Evolutionary conservation across 2,888 invertebrate species (phyloP), one percentile per base, ranked within the genome.

Genomic region (Melolontha melolontha): DNA sequence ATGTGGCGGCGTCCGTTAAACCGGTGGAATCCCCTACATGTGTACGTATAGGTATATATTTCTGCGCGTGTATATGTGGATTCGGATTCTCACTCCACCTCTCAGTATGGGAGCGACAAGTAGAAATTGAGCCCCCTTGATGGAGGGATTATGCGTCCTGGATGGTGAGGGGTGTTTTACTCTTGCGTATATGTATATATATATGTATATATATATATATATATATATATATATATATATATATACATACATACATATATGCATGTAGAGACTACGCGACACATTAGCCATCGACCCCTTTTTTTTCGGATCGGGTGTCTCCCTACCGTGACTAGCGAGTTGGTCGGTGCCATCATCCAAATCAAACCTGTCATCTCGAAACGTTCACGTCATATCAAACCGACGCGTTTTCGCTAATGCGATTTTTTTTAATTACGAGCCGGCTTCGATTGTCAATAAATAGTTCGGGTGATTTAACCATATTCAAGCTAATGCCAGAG

Each of bases 341-440:
- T 78, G 74, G 77, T 77, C 17, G 41, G 55, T 74, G 66, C 75
- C 75, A 74, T 77, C 78, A 78, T 79, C 77, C 79, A 79, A 80
- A 79, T 80, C 80, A 80, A 80, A 80, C 78, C 76, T 79, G 79
- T 79, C 80, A 80, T 80, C 78, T 80, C 78, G 39, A 70, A 70
- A 55, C 42, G 57, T 64, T 62, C 62, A 41, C 41, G 16, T 62
- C 50, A 52, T 50, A 67, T 41, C 52, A 51, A 34, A 34, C 34
- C 10, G 8, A 10, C 6, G 10, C 10, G 34, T 6, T 34, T 34
- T 10, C 34, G 34, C 7, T 34, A 34, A 34, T 34, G 10, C 10
- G 34, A 34, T 5, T 34, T 34, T 34, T 34, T 34, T 34, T 34
- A 34, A 34, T 22, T 22, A 4, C 22, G 22, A 22, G 4, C 4